phyloP scores from a whole-genome alignment of 2,797 vertebrate genomes.

The Gadopsis bispinosus region DNA sequence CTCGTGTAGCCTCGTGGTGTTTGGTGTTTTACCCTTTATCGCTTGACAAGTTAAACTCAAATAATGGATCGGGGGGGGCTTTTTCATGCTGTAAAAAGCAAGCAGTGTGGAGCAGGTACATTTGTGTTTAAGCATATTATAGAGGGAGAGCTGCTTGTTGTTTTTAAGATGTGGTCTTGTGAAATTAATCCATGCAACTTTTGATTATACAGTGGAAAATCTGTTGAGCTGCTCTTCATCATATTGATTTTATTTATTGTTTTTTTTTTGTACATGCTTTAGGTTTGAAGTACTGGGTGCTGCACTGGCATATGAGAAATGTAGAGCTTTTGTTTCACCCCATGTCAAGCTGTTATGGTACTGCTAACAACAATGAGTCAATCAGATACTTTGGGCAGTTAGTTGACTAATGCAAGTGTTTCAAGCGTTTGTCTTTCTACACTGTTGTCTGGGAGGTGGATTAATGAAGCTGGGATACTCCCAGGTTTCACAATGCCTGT shows the following conservation, averaged over 20 bases:
- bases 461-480: conserved; percentile 74
- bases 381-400: conserved; percentile 27
- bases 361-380: conserved; percentile 57
- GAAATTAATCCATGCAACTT: background rate
- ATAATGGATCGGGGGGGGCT: background rate
- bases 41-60: background rate
- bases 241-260: background rate
- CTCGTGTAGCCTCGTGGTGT: too few relatives aligned
- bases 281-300: background rate
- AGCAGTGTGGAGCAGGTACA: background rate
- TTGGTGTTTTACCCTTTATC: background rate
- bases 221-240: background rate
- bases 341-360: conserved; percentile 31
- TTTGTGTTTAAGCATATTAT: background rate
- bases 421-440: conserved; percentile 46
- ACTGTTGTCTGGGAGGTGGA: conserved; percentile 64
- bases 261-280: background rate
- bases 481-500: conserved; percentile 79
- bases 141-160: background rate
- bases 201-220: background rate
- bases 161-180: background rate
- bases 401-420: conserved; percentile 49
- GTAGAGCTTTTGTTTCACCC: conserved; percentile 12
- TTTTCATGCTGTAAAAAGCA: background rate
- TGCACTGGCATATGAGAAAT: background rate